Percentiles rank a stretch among this genome's conserved stretches.
Evolutionary conservation across 2,113 vertebrate species (phyloP).

Genomic region (Rhinoderma darwinii): DNA sequence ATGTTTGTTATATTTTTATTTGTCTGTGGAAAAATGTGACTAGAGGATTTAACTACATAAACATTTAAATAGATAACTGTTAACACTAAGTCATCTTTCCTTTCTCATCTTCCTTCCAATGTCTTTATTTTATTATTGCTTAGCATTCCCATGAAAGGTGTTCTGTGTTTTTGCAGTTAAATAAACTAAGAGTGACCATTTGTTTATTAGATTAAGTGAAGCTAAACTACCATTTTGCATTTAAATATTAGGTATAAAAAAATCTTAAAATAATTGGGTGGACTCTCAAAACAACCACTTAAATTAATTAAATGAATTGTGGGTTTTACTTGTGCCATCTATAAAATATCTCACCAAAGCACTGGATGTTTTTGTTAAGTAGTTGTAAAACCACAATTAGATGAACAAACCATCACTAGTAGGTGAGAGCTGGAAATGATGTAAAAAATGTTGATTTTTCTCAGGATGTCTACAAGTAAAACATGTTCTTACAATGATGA

Average conservation of each 20-base stretch:
- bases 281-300: neutral
- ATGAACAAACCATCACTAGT: neutral
- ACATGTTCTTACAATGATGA: slow-evolving; percentile 27
- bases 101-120: neutral
- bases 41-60: neutral
- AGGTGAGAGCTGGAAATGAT: slow-evolving; percentile 7
- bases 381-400: slow-evolving; percentile 41
- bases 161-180: neutral
- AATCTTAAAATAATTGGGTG: neutral
- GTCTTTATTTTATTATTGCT: slow-evolving; percentile 9
- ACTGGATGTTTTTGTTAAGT: slow-evolving; percentile 28
- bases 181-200: neutral
- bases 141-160: neutral
- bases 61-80: neutral
- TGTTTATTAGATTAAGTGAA: slow-evolving; percentile 17
- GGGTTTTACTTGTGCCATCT: neutral
- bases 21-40: neutral
- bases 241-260: neutral
- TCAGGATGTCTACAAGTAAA: slow-evolving; percentile 11
- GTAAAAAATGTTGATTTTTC: slow-evolving; percentile 35
- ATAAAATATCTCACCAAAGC: neutral
- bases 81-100: neutral
- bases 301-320: neutral
- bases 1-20: neutral
- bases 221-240: neutral